A percentile compares a stretch with the other conserved stretches of the same genome.
Evolutionary conservation across 2,797 vertebrate genomes (phyloP).

Genomic region (Heteromormyrus szaboi): DNA sequence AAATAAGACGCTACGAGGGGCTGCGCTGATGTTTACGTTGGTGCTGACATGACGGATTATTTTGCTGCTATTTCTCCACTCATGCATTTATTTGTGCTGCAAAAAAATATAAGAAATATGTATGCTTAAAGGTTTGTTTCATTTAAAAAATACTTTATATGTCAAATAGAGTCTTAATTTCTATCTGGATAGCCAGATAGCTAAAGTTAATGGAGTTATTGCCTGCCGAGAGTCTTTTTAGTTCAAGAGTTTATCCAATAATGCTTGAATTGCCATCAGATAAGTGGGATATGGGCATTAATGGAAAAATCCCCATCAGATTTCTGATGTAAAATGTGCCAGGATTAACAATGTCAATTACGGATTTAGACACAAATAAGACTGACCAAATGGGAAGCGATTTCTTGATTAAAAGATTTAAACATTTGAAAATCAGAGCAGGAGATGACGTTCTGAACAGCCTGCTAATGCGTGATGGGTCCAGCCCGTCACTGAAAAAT

Average conservation of each 20-base stretch:
- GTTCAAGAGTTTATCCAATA: conserved; percentile 9
- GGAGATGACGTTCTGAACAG: not conserved
- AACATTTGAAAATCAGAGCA: not conserved
- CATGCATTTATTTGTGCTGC: conserved; percentile 51
- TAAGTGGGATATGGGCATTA: conserved; percentile 11
- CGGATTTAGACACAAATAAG: conserved; percentile 10
- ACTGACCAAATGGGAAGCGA: not conserved
- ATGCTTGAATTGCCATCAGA: conserved; percentile 11
- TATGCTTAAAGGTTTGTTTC: not conserved
- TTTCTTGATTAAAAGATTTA: conserved; percentile 17
- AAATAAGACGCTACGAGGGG: conserved; percentile 50
- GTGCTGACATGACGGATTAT: conserved; percentile 64
- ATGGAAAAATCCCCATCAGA: conserved; percentile 12
- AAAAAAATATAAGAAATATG: conserved; percentile 51
- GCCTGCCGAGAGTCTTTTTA: not conserved
- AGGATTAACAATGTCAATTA: conserved; percentile 15
- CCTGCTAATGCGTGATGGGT: not conserved
- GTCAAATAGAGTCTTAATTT: conserved; percentile 7
- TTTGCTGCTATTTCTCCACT: conserved; percentile 54
- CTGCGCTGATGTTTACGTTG: conserved; percentile 54
- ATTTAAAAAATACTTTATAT: not conserved
- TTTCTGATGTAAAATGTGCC: conserved; percentile 13
- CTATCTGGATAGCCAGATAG: conserved; percentile 1
- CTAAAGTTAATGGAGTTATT: conserved; percentile 1
- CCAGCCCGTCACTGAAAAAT: not conserved